Evolutionary conservation across 2,888 invertebrate genomes (phyloP), one percentile per base, ranked within the genome.

Genomic region (Sminthurinus aureus): DNA sequence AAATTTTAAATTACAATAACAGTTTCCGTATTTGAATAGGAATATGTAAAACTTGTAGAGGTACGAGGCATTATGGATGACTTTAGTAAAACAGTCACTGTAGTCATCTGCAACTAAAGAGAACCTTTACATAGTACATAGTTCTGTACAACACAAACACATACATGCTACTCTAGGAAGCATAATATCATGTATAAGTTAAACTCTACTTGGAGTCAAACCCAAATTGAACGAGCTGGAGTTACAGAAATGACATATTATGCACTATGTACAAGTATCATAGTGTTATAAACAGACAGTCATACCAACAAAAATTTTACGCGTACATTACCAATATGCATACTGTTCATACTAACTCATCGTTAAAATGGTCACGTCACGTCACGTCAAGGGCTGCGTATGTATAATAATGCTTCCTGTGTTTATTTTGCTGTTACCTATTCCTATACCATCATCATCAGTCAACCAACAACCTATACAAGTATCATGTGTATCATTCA

Each of bases 1-100:
- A 67, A 67, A 67, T 67, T n/a, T 38, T 8, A 67, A 67, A 67
- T n/a, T n/a, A n/a, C n/a, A 67, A n/a, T 67, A 26, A 71, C 24
- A 71, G 22, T 71, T 71, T 71, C 71, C 26, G 71, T 24, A 9
- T 15, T 26, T 71, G 71, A 71, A 24, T 13, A 67, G 38, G 38
- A 38, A 67, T n/a, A 67, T 67, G 67, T 67, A 8, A 38, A 38
- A 38, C 38, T 38, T 38, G 6, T 38, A 38, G 38, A 38, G n/a
- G n/a, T 38, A 38, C 38, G 6, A 4, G 3, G 6, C 6, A 38
- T 38, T 38, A 38, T 38, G 12, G 13, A 12, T 71, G 71, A 24
- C 24, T 24, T 24, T 71, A 24, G 24, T 71, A 24, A 71, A 71
- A 71, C 24, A 26, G 71, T 26, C 71, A 71, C 24, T 71, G 71